Evolutionary conservation across 2,888 invertebrate species (phyloP), one percentile per base, ranked within the genome.

Genomic region (Herminia tarsipennalis): DNA sequence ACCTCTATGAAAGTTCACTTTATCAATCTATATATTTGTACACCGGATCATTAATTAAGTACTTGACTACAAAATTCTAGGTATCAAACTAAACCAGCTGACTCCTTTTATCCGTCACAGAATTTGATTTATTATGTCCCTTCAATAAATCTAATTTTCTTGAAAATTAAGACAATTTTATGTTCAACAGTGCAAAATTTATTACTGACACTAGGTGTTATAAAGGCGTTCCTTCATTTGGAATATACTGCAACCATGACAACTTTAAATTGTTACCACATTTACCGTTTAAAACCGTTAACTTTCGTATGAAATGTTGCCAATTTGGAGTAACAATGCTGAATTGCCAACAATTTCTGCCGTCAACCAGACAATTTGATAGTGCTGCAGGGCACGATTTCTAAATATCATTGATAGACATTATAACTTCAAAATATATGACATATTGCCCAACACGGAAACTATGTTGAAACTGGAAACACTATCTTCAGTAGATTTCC

Each of bases 151-250:
- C 27, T 12, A 33, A 54, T 63, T 61, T 67, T 56, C 56, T 45
- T 45, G 34, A 44, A 41, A 44, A 51, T 54, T 57, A 59, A 64
- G 63, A 70, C 71, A 70, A 68, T 71, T 73, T 68, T 58, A 60
- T 57, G 62, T 45, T 61, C 57, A 70, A 57, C 52, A 56, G 55
- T 63, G 62, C 53, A 53, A 56, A 71, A 75, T 73, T 76, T 77
- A 75, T 71, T 63, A 62, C 61, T 56, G 66, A 65, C 68, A 60
- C 54, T 68, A 69, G 64, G 57, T 72, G 62, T 45, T 45, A 17
- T 13, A 42, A 63, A 56, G 64, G 58, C 55, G 56, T 70, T 74
- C 57, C 70, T 70, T 60, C 40, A 62, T 17, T 65, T 30, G 33
- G 22, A 35, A 35, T 35, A 38, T 14, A 30, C 34, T 9, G 36